Evolutionary conservation across 2,888 invertebrate genomes (phyloP), one percentile per base, ranked within the genome.

Genomic region (Callyntrura guangdongensis): DNA sequence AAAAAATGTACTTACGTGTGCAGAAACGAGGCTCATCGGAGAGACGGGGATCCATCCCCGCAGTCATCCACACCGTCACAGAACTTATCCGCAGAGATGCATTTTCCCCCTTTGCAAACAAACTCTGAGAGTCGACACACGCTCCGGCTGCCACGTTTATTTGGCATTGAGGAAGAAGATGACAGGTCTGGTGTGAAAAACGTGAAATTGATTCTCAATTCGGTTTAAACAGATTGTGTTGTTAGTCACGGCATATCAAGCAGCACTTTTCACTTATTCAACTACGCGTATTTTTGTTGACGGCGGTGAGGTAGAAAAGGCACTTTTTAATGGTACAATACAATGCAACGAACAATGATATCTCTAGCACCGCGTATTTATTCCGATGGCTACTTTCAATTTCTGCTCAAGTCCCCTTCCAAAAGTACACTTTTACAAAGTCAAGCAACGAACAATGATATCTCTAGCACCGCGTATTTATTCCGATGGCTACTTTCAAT

Each of bases 21-120:
- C 97, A 97, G 95, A 97, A 97, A 94, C 97, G 96, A 20, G 97
- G 97, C 94, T 97, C 97, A 94, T 97, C 97, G 45, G 97, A 97
- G 77, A n/a, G 89, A 89, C 27, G 89, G 89, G 3, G 96, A 96
- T 4, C 91, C 92, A 94, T 98, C 97, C 0, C 97, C 97, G 94
- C 98, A 98, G 94, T 98, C 97, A 95, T 97, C 97, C 93, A 96
- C 95, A 93, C 97, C 97, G 95, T 98, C 97, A 95, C 98, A 98
- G 95, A 96, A 97, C 95, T 96, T 96, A 95, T 97, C 97, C 93
- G 97, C 96, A 27, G 97, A 97, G 95, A 98, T 97, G 95, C 98
- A 98, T 87, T 93, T 92, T 94, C 96, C 96, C 93, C 96, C 96
- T 95, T 96, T 97, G 94, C 97, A 97, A 93, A 96, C 95, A 95